These are phyloP conservation scores for Sphaerodactylus townsendi DNA, from an alignment of 2,113 vertebrate species.

Conservation along the genomic window DNA sequence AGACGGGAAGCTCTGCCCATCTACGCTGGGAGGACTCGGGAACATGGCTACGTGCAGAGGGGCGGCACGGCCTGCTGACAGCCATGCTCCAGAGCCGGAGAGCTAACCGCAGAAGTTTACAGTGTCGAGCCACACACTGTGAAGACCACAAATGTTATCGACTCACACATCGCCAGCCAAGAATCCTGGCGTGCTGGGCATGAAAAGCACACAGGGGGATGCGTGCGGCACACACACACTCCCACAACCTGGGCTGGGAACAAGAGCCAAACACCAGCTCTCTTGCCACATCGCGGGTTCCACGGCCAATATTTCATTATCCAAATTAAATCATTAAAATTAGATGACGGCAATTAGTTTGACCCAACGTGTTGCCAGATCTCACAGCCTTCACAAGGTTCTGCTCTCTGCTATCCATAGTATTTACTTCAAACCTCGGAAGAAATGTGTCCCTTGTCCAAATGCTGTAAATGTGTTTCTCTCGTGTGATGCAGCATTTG, in stretches of 20 bases:
- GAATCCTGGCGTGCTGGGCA: background rate
- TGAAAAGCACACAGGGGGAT: background rate
- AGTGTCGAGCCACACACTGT: background rate
- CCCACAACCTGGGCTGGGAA: background rate
- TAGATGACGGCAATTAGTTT: no score
- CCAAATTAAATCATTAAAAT: no score
- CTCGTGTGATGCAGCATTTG: no score
- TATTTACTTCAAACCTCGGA: no score
- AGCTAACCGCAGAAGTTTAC: background rate
- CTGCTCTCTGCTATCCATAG: no score
- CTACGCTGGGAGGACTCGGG: background rate
- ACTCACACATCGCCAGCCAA: background rate
- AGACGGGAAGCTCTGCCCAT: background rate
- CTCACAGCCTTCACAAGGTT: no score
- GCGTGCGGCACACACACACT: background rate
- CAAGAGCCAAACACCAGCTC: no score
- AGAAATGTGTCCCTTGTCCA: no score
- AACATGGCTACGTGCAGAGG: fast-evolving
- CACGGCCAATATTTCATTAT: background rate
- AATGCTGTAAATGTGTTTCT: no score
- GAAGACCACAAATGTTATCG: background rate
- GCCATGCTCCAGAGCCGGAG: no score
- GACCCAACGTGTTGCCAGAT: background rate
- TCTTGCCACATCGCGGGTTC: background rate
- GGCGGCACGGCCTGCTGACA: fast-evolving